Evolutionary conservation across 2,888 invertebrate genomes (phyloP).

Genomic region (Apodemia mormo): DNA sequence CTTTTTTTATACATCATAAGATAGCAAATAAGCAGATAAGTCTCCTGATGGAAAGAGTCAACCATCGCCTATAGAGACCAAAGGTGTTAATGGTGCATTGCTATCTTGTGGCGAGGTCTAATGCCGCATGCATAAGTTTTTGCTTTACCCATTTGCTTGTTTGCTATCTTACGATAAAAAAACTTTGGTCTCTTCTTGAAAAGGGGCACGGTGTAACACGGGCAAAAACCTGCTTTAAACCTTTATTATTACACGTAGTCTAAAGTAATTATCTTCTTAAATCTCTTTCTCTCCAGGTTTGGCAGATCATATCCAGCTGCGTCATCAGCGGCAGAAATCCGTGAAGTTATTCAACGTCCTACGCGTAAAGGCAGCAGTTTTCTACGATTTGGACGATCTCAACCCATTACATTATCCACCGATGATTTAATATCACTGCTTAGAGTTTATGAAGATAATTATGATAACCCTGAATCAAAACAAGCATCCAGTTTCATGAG

Average conservation of each 20-base stretch:
- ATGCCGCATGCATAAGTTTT: too few species aligned
- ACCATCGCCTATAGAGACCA: too few species aligned
- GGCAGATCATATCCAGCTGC: conserved; percentile 70
- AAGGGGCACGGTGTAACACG: neutral
- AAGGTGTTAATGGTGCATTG: too few species aligned
- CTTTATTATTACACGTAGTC: neutral
- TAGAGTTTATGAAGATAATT: conserved; percentile 64
- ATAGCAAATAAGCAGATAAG: too few species aligned
- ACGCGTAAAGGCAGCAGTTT: conserved; percentile 65
- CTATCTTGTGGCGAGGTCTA: too few species aligned
- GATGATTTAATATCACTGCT: conserved; percentile 67
- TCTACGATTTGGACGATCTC: conserved; percentile 69
- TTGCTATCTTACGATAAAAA: too few species aligned
- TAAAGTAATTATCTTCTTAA: conserved; percentile 2
- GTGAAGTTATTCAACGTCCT: conserved; percentile 59
- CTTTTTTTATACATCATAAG: too few species aligned
- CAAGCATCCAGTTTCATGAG: conserved; percentile 64
- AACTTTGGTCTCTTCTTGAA: too few species aligned
- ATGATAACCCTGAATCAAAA: conserved; percentile 54
- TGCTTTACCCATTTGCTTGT: too few species aligned
- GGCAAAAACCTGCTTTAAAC: neutral
- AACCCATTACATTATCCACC: conserved; percentile 58
- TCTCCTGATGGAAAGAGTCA: too few species aligned
- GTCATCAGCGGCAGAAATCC: conserved; percentile 65
- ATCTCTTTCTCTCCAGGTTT: conserved; percentile 50